These are phyloP conservation scores for Thunnus albacares DNA, from an alignment of 2,797 vertebrate genomes.

Conservation along the genomic window DNA sequence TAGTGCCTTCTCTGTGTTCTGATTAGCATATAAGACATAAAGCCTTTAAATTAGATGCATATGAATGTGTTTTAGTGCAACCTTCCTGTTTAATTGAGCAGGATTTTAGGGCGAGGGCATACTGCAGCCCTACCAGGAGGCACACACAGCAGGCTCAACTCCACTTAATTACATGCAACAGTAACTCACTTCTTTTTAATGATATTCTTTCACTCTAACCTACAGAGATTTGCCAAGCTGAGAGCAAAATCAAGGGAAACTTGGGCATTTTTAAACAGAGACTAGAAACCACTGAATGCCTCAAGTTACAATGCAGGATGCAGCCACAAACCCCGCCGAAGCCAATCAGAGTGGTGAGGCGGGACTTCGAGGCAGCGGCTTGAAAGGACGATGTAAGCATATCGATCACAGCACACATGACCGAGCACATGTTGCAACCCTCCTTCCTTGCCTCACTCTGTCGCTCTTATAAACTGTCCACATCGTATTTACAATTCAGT, in stretches of 20 bases:
- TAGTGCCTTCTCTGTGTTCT: constrained; percentile 13
- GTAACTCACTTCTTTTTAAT: constrained; percentile 77
- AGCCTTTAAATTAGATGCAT: constrained; percentile 2
- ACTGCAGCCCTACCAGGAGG: constrained; percentile 69
- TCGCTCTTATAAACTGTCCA: constrained; percentile 46
- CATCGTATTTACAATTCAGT: constrained; percentile 41
- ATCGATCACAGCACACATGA: constrained; percentile 78
- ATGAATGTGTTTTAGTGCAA: constrained; percentile 32
- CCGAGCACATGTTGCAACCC: constrained; percentile 75
- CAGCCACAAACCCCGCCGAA: constrained; percentile 56
- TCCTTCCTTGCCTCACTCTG: constrained; percentile 46
- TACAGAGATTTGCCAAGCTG: constrained; percentile 58
- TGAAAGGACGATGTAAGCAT: constrained; percentile 74
- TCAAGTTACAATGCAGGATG: constrained; percentile 49
- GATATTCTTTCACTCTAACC: constrained; percentile 69
- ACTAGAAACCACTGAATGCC: constrained; percentile 47
- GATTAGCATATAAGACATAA: constrained; percentile 7
- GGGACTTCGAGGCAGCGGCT: constrained; percentile 69
- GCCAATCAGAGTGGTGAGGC: constrained; percentile 65
- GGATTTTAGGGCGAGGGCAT: constrained; percentile 49
- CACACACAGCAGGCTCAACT: constrained; percentile 78
- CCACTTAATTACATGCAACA: constrained; percentile 81
- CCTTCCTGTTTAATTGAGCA: constrained; percentile 41
- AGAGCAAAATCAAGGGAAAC: constrained; percentile 50
- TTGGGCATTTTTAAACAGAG: constrained; percentile 48